These are phyloP conservation scores for Eclectus roratus DNA, from an alignment of 2,113 vertebrate species.

Conservation along the genomic window DNA sequence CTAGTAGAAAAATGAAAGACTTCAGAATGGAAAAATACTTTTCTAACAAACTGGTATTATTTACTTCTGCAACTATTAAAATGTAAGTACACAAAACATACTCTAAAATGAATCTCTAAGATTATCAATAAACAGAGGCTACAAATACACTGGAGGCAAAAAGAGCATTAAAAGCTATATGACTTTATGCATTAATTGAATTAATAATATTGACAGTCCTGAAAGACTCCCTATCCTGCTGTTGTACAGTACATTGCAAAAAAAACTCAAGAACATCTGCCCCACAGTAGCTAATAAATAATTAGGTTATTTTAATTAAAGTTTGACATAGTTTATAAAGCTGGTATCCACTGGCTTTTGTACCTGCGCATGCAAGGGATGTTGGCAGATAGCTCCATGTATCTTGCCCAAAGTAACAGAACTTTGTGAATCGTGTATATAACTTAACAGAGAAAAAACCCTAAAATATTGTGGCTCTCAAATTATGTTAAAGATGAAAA, in stretches of 20 bases:
- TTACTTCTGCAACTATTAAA: not conserved
- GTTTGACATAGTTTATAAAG: not conserved
- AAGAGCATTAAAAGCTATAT: not conserved
- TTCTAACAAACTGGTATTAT: not conserved
- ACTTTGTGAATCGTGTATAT: accelerated
- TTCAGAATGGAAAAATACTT: not conserved
- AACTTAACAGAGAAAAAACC: not conserved
- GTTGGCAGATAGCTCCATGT: not conserved
- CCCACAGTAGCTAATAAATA: not conserved
- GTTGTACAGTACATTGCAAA: not conserved
- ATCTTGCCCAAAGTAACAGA: not conserved
- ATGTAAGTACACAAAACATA: not conserved
- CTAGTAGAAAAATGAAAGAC: accelerated
- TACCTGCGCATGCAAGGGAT: accelerated
- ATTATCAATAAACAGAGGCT: not conserved
- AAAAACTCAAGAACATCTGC: not conserved
- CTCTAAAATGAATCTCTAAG: not conserved
- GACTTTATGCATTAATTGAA: not conserved
- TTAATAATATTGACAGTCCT: not conserved
- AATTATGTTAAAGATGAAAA: not conserved
- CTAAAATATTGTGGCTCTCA: not conserved
- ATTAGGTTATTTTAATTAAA: constrained; percentile 27
- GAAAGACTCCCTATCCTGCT: not conserved
- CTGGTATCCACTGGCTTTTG: not conserved
- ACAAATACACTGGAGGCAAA: not conserved